These are phyloP conservation scores for Pogonocherus hispidulus DNA, from an alignment of 2,888 invertebrate genomes.

Conservation along the genomic window DNA sequence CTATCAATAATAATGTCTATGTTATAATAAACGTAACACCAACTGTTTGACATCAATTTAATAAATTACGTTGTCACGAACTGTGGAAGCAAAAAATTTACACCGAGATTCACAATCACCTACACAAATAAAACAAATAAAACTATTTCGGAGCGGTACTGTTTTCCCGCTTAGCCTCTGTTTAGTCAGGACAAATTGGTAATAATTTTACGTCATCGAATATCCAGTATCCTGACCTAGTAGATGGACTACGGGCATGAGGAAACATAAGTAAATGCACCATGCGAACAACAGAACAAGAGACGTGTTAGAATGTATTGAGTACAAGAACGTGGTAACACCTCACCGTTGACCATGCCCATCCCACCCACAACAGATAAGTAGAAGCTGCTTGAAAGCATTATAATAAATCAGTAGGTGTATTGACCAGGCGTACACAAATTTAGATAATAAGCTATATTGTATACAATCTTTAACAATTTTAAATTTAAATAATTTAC, in stretches of 20 bases:
- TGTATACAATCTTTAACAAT: too few relatives aligned
- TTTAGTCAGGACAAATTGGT: slow-evolving; percentile 11
- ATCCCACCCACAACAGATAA: slow-evolving; percentile 21
- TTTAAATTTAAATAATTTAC: too few relatives aligned
- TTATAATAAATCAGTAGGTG: neutral
- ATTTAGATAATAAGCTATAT: too few relatives aligned
- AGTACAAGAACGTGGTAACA: slow-evolving; percentile 40
- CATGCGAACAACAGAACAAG: slow-evolving; percentile 41
- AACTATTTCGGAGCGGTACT: neutral
- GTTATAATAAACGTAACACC: too few relatives aligned
- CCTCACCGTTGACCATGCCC: slow-evolving; percentile 31
- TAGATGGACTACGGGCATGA: slow-evolving; percentile 25
- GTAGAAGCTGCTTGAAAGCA: neutral
- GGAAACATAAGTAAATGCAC: slow-evolving; percentile 35
- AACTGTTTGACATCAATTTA: too few relatives aligned
- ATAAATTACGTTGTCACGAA: too few relatives aligned
- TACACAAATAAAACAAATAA: slow-evolving; percentile 4
- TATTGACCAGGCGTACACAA: too few relatives aligned
- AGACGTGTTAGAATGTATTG: slow-evolving; percentile 44
- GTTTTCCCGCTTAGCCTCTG: slow-evolving; percentile 3
- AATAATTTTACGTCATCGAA: slow-evolving; percentile 19
- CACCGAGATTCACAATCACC: neutral
- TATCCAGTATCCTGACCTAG: slow-evolving; percentile 30
- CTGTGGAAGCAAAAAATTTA: slow-evolving; percentile 8
- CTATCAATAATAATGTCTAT: too few relatives aligned